Evolutionary conservation across 1,140 invertebrate species (phyloP).

Genomic region (Drosophila novamexicana): DNA sequence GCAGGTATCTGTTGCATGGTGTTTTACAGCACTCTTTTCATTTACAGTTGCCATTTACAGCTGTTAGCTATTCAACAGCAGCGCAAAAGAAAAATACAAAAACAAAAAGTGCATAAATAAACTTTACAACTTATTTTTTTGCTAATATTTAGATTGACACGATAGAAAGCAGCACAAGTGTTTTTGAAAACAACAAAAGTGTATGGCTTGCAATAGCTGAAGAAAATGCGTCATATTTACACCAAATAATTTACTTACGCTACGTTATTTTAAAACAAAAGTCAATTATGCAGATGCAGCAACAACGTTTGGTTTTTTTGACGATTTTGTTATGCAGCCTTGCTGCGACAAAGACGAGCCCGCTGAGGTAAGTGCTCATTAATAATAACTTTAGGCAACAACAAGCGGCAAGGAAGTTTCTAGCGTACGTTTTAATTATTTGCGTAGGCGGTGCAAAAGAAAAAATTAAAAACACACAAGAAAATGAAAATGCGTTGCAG

Average conservation of each 20-base stretch:
- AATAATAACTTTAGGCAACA: conserved; percentile 6
- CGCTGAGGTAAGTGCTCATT: conserved; percentile 27
- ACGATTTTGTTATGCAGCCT: conserved; percentile 37
- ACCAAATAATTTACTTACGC: conserved; percentile 17
- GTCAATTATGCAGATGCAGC: conserved; percentile 36
- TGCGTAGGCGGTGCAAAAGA: conserved; percentile 11
- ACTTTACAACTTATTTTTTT: conserved; percentile 19
- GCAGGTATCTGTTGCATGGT: not conserved
- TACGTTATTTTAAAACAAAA: conserved; percentile 28
- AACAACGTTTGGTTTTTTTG: conserved; percentile 21
- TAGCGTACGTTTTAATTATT: conserved; percentile 1
- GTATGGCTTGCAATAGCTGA: not conserved
- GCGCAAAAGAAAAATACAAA: conserved; percentile 21
- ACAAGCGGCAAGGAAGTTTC: conserved; percentile 16
- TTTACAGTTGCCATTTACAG: conserved; percentile 4
- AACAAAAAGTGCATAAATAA: conserved; percentile 32
- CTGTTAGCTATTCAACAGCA: conserved; percentile 15
- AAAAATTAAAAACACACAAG: not conserved
- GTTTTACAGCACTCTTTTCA: conserved; percentile 14
- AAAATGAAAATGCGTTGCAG: not conserved
- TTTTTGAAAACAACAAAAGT: not conserved
- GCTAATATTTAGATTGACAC: conserved; percentile 9
- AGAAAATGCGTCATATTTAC: conserved; percentile 29
- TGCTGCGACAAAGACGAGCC: conserved; percentile 13
- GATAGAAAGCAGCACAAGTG: conserved; percentile 1